A percentile compares a stretch with the other conserved stretches of the same genome.
Conservation (phyloP, 2,888 invertebrate species). For the Malachius bipustulatus region DNA sequence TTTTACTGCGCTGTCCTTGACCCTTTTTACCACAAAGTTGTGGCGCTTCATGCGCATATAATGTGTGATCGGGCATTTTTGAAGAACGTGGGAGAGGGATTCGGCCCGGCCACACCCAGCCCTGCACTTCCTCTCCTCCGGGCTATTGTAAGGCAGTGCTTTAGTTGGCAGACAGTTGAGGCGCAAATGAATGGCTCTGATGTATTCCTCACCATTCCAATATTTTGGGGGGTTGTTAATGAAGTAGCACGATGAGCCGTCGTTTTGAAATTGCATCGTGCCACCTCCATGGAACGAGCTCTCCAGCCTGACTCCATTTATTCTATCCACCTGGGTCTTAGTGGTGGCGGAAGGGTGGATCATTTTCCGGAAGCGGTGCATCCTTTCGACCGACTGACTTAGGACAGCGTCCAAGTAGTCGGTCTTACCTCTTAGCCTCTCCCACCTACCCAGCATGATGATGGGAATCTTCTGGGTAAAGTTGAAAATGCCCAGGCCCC, state of each 20-base stretch:
- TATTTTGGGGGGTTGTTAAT: slow-evolving; percentile 14
- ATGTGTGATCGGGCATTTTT: slow-evolving; percentile 19
- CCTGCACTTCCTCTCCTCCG: slow-evolving; percentile 16
- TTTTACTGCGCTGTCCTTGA: no score
- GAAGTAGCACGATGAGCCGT: slow-evolving; percentile 7
- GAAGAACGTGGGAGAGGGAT: slow-evolving; percentile 21
- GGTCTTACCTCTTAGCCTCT: background rate
- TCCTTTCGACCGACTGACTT: no score
- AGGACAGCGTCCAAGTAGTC: no score
- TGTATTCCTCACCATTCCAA: slow-evolving; percentile 23
- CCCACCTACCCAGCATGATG: background rate
- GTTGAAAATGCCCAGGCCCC: no score
- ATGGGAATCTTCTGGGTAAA: no score
- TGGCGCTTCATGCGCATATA: slow-evolving; percentile 16
- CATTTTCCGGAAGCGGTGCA: background rate
- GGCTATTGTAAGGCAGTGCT: slow-evolving; percentile 20
- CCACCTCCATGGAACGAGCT: slow-evolving; percentile 10
- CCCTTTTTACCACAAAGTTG: slow-evolving; percentile 18
- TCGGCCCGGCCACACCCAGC: slow-evolving; percentile 19
- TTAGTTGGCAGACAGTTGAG: slow-evolving; percentile 19
- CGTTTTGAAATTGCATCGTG: slow-evolving; percentile 5
- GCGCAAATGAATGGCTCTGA: slow-evolving; percentile 20
- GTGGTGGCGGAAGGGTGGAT: background rate
- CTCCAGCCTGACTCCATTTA: no score
- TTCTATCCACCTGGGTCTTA: no score